Evolutionary conservation across 2,797 vertebrate genomes (phyloP), one percentile per base, ranked within the genome.

Genomic region (Vespertilio murinus): DNA sequence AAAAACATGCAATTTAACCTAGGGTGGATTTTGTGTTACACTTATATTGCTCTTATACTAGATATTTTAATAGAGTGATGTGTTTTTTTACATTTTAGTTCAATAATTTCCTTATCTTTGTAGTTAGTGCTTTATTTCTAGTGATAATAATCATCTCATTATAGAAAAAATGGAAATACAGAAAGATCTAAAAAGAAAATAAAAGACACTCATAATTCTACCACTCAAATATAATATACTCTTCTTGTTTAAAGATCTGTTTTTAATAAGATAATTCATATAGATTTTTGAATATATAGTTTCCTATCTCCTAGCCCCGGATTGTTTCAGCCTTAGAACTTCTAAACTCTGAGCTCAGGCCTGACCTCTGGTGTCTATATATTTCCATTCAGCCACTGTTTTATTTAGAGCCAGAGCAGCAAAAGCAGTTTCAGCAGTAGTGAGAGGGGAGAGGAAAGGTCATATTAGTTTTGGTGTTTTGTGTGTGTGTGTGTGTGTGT

Each of bases 361-460:
- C 94, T 94, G 88, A 96, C 92, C 90, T 96, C 92, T 96, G 90
- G 49, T 94, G 80, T 95, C 84, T 65, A 70, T 56, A 12, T 88
- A 85, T 78, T 91, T 91, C 71, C 64, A 94, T 45, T 78, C 54
- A 95, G 54, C 28, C 20, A 52, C 28, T 70, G 65, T 84, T 85
- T 83, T 75, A 82, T 42, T 93, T 83, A 95, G 61, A 91, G 42
- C 22, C 65, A 75, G 64, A 92, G 49, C 22, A 30, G 52, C 47
- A 90, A 89, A 90, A 35, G n/a, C 47, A 95, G 42, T 73, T 95
- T 89, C 69, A 74, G 49, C 38, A 47, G 16, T 79, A 77, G 38
- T 77, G 54, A 30, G 16, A 87, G 47, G 33, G 7, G 25, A 89
- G 12, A 91, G 18, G 35, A 86, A 92, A 96, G 71, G 49, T 67